Base-by-base conservation (phyloP, 2,113 vertebrate genomes). In the Vulpes vulpes region DNA sequence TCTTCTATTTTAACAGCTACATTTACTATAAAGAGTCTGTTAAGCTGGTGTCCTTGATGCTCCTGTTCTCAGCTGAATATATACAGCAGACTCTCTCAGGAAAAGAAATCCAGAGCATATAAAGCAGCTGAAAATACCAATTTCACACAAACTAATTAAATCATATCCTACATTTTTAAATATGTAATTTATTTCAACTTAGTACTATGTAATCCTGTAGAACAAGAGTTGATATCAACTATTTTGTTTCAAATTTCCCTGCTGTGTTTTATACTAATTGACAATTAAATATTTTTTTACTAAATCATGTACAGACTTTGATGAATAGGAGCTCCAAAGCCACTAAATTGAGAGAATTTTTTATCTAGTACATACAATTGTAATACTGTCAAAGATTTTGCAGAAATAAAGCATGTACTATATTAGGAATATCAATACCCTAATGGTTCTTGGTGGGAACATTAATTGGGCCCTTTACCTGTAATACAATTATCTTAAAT, bases 1-100 rank as follows among this genome's bases (percentile, higher is more conserved):
- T 97, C 87, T 97, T 97, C 0, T 32, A 76, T 97, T 98, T 98
- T 96, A 96, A 82, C 95, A 95, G 88, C 96, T 97, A 91, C 60
- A 0, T 96, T 98, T 95, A 76, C 64, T 88, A 59, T 96, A 71
- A 92, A 97, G 90, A 98, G 14, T 95, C 96, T 97, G 95, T 97
- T 97, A 94, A 98, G 74, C 76, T 82, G 43, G 10, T 98, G 93
- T 89, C 96, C 94, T 97, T 95, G 89, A 73, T 1, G 2, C 79
- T 94, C 51, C 79, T 83, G 69, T 89, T 71, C 69, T 97, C 69
- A 38, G 92, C 86, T 98, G 78, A 79, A 67, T 91, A 62, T 67
- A 62, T 62, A 81, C 16, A 59, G 60, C 10, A 71, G 32, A 59
- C 22, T 79, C 30, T 89, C 16, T 89, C 51, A 51, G 53, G 73